Conservation (phyloP, 2,113 vertebrate species). For the Bubo blakistoni region DNA sequence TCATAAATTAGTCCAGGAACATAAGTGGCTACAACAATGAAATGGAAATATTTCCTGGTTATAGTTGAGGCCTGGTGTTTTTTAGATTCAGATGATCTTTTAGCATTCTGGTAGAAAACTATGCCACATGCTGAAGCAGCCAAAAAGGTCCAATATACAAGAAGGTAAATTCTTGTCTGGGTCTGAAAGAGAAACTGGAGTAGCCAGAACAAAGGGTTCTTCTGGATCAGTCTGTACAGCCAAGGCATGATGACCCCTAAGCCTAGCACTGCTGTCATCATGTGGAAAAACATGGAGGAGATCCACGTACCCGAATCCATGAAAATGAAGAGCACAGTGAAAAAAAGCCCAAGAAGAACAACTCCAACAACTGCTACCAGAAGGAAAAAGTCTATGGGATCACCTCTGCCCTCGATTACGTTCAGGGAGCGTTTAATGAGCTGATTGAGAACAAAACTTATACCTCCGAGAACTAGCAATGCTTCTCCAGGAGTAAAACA, state of each 20-base stretch:
- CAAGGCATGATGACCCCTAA: slow-evolving; percentile 92
- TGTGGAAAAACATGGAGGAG: slow-evolving; percentile 94
- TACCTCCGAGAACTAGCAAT: slow-evolving; percentile 83
- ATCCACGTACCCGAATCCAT: slow-evolving; percentile 95
- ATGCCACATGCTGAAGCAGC: slow-evolving; percentile 78
- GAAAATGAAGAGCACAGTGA: slow-evolving; percentile 90
- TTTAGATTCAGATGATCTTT: slow-evolving; percentile 83
- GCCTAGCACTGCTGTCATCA: slow-evolving; percentile 88
- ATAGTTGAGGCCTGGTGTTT: slow-evolving; percentile 89
- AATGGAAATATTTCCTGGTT: slow-evolving; percentile 92
- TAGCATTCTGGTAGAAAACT: slow-evolving; percentile 89
- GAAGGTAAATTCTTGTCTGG: slow-evolving; percentile 80
- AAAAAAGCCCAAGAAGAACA: slow-evolving; percentile 87
- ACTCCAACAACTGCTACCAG: slow-evolving; percentile 86
- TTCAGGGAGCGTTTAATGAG: slow-evolving; percentile 94
- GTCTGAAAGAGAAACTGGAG: slow-evolving; percentile 85
- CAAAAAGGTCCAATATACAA: slow-evolving; percentile 86
- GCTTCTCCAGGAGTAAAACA: slow-evolving; percentile 95
- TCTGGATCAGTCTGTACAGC: slow-evolving; percentile 88
- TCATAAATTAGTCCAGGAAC: slow-evolving; percentile 91
- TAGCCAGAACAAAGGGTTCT: slow-evolving; percentile 91
- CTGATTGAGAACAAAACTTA: slow-evolving; percentile 94
- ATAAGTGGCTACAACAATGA: slow-evolving; percentile 90
- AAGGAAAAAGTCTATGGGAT: slow-evolving; percentile 90
- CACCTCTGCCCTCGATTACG: slow-evolving; percentile 77